A percentile compares a stretch with the other conserved stretches of the same genome.
Conservation (phyloP, 1,140 invertebrate species). For the Macrotrachela quadricornifera region DNA sequence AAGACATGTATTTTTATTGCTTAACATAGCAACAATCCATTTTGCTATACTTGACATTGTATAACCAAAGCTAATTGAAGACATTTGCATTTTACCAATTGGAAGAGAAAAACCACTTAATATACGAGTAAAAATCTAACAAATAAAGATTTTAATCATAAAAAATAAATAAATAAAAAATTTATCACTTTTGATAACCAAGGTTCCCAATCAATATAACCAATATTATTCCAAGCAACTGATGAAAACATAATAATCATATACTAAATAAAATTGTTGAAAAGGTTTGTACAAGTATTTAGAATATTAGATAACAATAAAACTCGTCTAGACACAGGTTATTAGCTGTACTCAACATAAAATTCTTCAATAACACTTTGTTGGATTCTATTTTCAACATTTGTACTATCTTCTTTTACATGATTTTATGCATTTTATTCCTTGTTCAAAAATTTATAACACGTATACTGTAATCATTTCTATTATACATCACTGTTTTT, state of each 20-base stretch:
- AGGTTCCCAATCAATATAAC: slow-evolving; percentile 65
- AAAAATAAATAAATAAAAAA: neutral
- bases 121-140: slow-evolving; percentile 52
- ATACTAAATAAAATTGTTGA: slow-evolving; percentile 31
- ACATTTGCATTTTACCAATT: slow-evolving; percentile 44
- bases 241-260: slow-evolving; percentile 49
- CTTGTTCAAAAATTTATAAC: no score
- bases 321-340: no score
- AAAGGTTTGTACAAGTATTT: slow-evolving; percentile 6
- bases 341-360: no score
- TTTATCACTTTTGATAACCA: slow-evolving; percentile 41
- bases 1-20: slow-evolving; percentile 36
- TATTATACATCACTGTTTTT: no score
- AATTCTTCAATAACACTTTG: no score
- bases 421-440: no score
- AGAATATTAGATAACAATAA: no score
- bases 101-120: slow-evolving; percentile 52
- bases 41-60: slow-evolving; percentile 24
- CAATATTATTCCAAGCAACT: slow-evolving; percentile 50
- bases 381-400: no score
- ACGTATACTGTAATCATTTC: no score
- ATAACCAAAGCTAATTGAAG: neutral
- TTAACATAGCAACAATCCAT: slow-evolving; percentile 46
- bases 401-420: no score
- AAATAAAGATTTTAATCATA: slow-evolving; percentile 18